Percentiles rank a stretch among this genome's conserved stretches.
Conservation (phyloP, 2,888 invertebrate species). For the Pilophorus perplexus region DNA sequence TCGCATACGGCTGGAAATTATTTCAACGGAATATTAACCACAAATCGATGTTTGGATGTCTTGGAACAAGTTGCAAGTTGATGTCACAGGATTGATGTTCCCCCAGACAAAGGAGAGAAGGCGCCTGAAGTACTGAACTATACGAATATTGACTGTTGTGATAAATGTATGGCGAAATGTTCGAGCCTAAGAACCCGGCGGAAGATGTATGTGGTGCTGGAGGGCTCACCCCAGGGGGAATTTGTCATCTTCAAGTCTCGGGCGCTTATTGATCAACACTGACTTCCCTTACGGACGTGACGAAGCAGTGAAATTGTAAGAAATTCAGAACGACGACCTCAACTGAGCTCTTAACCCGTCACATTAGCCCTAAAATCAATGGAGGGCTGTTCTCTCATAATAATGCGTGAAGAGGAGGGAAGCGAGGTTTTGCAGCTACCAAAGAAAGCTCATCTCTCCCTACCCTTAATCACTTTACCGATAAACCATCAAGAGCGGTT, state of each 20-base stretch:
- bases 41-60: too few relatives aligned
- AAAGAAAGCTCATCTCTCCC: conserved; percentile 14
- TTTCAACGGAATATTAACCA: too few relatives aligned
- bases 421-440: conserved; percentile 4
- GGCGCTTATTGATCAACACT: conserved; percentile 19
- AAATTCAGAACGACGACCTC: too few relatives aligned
- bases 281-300: too few relatives aligned
- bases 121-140: not conserved
- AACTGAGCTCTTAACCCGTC: too few relatives aligned
- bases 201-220: conserved; percentile 12
- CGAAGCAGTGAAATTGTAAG: too few relatives aligned
- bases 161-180: not conserved
- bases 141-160: not conserved
- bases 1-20: conserved; percentile 50
- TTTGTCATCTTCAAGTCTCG: conserved; percentile 30
- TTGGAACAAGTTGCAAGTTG: too few relatives aligned
- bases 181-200: not conserved
- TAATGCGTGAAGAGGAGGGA: not conserved
- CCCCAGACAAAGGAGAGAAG: too few relatives aligned
- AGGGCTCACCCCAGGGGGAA: conserved; percentile 8
- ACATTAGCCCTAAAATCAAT: too few relatives aligned
- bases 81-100: too few relatives aligned
- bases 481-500: conserved; percentile 34
- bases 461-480: conserved; percentile 36
- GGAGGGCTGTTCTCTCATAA: not conserved